A percentile compares a stretch with the other conserved stretches of the same genome.
Evolutionary conservation across 2,113 vertebrate genomes (phyloP).

Genomic region (Sphaerodactylus townsendi): DNA sequence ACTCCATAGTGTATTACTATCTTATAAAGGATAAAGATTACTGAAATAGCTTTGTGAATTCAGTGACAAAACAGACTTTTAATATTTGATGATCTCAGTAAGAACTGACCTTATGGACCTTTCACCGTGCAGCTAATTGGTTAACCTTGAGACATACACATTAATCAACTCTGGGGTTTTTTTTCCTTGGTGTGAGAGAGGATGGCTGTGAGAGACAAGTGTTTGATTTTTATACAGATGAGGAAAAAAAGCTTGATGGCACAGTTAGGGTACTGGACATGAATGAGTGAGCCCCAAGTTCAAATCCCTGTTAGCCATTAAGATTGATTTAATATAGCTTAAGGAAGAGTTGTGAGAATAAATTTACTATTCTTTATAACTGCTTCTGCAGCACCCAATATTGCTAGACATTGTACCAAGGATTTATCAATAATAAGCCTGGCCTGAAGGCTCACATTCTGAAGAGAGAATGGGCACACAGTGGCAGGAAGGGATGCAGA

Average conservation of each 20-base stretch:
- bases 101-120: background rate
- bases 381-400: background rate
- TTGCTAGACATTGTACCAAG: background rate
- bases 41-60: background rate
- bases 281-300: background rate
- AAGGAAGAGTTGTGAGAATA: background rate
- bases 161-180: background rate
- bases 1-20: background rate
- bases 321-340: background rate
- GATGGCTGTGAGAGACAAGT: background rate
- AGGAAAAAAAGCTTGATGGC: background rate
- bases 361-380: background rate
- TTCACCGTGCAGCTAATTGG: background rate
- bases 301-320: background rate
- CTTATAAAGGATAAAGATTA: background rate
- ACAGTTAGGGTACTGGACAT: background rate
- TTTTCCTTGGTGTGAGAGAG: background rate
- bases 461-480: background rate
- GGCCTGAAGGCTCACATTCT: background rate
- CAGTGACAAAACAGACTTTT: background rate
- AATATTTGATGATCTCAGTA: background rate
- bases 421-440: background rate
- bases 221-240: background rate
- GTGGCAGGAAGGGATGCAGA: background rate
- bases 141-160: fast-evolving